phyloP scores from a whole-genome alignment of 2,113 vertebrate genomes.

The Ctenomys sociabilis region DNA sequence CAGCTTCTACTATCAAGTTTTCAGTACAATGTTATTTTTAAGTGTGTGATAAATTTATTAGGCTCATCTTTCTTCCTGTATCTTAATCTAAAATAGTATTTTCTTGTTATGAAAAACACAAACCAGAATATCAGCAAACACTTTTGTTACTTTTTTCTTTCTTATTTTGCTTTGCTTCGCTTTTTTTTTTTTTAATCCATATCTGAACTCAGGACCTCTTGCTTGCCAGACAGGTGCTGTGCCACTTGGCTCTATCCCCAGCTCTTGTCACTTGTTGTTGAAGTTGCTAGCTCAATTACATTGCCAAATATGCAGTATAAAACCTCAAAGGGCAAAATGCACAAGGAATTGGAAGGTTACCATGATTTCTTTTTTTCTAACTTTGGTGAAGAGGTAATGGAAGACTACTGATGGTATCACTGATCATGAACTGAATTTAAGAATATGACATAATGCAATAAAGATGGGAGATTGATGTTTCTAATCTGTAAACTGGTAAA shows the following conservation, averaged over 20 bases:
- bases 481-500: background rate
- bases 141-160: background rate
- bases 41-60: background rate
- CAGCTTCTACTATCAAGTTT: no score
- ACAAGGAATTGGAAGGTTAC: background rate
- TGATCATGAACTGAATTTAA: background rate
- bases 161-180: no score
- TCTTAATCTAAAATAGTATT: background rate
- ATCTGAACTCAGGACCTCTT: no score
- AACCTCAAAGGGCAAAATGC: conserved; percentile 10
- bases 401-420: background rate
- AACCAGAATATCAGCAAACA: background rate
- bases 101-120: conserved; percentile 42
- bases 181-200: no score
- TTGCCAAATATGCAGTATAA: conserved; percentile 44
- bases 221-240: no score
- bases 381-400: conserved; percentile 41
- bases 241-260: no score
- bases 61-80: background rate
- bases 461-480: background rate
- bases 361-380: background rate
- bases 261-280: conserved; percentile 9
- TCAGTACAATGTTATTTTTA: background rate
- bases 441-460: background rate
- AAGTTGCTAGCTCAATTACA: conserved; percentile 38